phyloP scores from a whole-genome alignment of 2,888 invertebrate genomes.

The Tryphoninae sp. region DNA sequence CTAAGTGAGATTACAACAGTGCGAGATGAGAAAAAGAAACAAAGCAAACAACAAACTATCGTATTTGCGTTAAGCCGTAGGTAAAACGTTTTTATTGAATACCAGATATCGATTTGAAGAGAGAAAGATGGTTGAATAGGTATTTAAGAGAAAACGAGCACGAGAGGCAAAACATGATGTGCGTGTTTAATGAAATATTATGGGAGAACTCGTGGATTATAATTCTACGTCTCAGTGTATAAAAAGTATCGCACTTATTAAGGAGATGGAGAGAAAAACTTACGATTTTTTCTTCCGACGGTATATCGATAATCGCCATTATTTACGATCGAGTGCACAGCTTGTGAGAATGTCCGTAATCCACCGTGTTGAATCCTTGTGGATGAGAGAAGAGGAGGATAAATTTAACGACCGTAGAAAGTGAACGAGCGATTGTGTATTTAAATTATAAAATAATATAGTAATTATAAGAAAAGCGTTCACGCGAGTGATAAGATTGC shows the following conservation, averaged over 20 bases:
- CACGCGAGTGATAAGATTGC: constrained; percentile 24
- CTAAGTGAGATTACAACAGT: constrained; percentile 49
- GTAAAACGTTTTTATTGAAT: constrained; percentile 71
- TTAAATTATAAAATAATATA: constrained; percentile 39
- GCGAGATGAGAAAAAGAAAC: constrained; percentile 5
- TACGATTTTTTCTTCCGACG: constrained; percentile 23
- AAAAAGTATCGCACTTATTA: constrained; percentile 53
- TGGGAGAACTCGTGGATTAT: constrained; percentile 40
- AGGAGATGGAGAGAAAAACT: constrained; percentile 10
- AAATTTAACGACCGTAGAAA: constrained; percentile 51
- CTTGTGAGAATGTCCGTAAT: constrained; percentile 54
- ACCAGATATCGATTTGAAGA: constrained; percentile 31
- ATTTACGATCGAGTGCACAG: constrained; percentile 55
- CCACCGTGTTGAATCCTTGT: constrained; percentile 30
- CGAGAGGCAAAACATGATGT: constrained; percentile 20
- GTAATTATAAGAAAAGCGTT: constrained; percentile 20
- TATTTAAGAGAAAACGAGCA: constrained; percentile 4
- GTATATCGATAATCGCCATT: constrained; percentile 36
- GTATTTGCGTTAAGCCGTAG: constrained; percentile 68
- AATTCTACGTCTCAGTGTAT: constrained; percentile 60
- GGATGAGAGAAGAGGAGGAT: constrained; percentile 3
- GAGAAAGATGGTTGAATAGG: constrained; percentile 29
- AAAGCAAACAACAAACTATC: constrained; percentile 62
- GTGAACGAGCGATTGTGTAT: constrained; percentile 58
- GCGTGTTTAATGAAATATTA: constrained; percentile 29